Conservation (phyloP, 2,888 invertebrate species). For the Anorthoa munda region DNA sequence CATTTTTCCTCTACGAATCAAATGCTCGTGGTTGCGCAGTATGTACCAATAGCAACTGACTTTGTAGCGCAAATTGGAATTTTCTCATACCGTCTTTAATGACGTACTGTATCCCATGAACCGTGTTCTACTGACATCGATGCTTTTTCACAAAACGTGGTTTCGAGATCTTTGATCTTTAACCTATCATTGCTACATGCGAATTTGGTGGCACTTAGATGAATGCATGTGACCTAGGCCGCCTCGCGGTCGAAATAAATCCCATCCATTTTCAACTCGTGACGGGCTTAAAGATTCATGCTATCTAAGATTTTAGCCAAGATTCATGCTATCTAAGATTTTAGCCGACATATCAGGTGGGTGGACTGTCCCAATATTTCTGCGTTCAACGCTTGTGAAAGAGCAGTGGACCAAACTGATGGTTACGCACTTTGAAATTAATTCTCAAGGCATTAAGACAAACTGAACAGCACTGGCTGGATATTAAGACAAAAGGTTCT, state of each 20-base stretch:
- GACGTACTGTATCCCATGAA: slow-evolving; percentile 46
- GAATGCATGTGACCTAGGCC: slow-evolving; percentile 17
- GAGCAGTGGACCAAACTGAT: not conserved
- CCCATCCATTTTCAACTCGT: not conserved
- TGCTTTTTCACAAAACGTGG: slow-evolving; percentile 51
- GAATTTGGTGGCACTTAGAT: slow-evolving; percentile 27
- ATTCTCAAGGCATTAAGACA: not conserved
- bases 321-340: not conserved
- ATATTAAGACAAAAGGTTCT: not conserved
- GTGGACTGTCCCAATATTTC: not conserved
- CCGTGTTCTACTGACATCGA: slow-evolving; percentile 57
- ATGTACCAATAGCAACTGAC: slow-evolving; percentile 46
- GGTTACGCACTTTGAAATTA: not conserved
- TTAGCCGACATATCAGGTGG: not conserved
- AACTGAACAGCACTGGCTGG: not conserved
- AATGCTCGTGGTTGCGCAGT: slow-evolving; percentile 41
- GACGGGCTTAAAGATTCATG: not conserved
- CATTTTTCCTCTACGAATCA: slow-evolving; percentile 38
- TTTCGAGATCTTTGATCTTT: slow-evolving; percentile 50
- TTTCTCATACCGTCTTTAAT: slow-evolving; percentile 60
- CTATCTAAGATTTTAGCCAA: not conserved
- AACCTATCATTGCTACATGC: slow-evolving; percentile 30
- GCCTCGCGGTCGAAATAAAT: not conserved
- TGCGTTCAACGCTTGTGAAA: not conserved
- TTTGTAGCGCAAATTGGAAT: slow-evolving; percentile 55